phyloP scores from a whole-genome alignment of 1,140 invertebrate species.

The Leptinotarsa undecemlineata region DNA sequence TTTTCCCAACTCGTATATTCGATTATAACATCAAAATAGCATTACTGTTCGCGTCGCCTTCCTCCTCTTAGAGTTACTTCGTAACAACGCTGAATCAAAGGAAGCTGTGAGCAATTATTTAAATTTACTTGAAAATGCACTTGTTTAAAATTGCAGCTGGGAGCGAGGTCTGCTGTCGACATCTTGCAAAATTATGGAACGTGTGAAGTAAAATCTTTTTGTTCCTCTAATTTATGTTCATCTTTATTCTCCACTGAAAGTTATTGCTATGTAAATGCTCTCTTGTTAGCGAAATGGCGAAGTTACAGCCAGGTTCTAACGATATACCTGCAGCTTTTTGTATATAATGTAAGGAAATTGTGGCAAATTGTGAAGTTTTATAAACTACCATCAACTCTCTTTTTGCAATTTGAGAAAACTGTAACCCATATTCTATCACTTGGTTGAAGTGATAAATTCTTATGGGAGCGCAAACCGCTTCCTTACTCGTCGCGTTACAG shows the following conservation, averaged over 20 bases:
- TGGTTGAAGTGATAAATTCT: no score
- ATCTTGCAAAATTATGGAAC: slow-evolving; percentile 26
- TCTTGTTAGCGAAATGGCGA: not conserved
- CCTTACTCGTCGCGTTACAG: no score
- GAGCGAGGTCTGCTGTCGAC: slow-evolving; percentile 18
- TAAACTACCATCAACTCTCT: no score
- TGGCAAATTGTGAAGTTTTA: no score
- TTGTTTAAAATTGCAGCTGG: slow-evolving; percentile 12
- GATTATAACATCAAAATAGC: no score
- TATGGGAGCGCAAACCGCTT: no score
- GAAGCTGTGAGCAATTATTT: slow-evolving; percentile 12
- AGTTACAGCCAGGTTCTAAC: not conserved
- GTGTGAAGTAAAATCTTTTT: slow-evolving; percentile 14
- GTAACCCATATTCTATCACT: no score
- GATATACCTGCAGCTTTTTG: no score
- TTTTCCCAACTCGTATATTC: no score
- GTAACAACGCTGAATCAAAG: not conserved
- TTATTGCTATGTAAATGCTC: not conserved
- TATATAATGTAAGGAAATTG: no score
- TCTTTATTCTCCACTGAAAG: slow-evolving; percentile 9
- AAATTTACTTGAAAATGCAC: slow-evolving; percentile 22
- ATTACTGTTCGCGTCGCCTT: no score
- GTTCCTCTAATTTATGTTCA: slow-evolving; percentile 11
- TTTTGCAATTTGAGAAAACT: no score
- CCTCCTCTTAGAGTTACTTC: not conserved